These are phyloP conservation scores for Uropetala carovei DNA, from an alignment of 2,888 invertebrate genomes.

Conservation along the genomic window DNA sequence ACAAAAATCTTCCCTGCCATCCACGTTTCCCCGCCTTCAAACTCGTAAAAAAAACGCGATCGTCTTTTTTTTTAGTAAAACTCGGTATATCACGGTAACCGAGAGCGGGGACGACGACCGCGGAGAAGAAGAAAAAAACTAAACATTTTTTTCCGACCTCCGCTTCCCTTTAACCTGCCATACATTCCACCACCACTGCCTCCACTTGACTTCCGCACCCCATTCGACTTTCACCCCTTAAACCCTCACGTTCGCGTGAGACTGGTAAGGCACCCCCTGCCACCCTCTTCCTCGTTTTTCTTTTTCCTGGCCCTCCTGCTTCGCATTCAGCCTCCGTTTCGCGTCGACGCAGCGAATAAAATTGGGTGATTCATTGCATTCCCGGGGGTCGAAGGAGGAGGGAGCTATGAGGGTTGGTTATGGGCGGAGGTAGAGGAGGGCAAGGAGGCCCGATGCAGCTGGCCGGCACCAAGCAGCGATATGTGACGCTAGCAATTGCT, in stretches of 20 bases:
- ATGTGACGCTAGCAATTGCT: not conserved
- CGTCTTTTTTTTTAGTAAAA: not conserved
- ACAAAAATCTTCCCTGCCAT: not conserved
- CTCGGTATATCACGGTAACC: not conserved
- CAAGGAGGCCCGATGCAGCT: not conserved
- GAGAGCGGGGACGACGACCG: not conserved
- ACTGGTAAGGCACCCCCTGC: not conserved
- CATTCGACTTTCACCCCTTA: not conserved
- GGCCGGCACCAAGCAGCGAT: not conserved
- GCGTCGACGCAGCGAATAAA: conserved; percentile 51
- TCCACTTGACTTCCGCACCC: conserved; percentile 1
- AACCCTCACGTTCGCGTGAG: conserved; percentile 16
- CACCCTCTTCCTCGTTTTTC: not conserved
- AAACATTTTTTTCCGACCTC: not conserved
- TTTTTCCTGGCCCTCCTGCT: not conserved
- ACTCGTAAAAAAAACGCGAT: conserved; percentile 12
- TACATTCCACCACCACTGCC: not conserved
- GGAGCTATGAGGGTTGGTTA: not conserved
- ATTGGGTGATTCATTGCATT: conserved; percentile 25
- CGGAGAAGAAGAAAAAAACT: not conserved
- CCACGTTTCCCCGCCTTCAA: not conserved
- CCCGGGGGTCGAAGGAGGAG: not conserved
- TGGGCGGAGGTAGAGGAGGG: not conserved
- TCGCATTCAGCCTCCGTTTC: conserved; percentile 26
- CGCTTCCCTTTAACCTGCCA: not conserved